These are phyloP conservation scores for Cephus pygmeus DNA, from an alignment of 2,888 invertebrate species.

Conservation along the genomic window DNA sequence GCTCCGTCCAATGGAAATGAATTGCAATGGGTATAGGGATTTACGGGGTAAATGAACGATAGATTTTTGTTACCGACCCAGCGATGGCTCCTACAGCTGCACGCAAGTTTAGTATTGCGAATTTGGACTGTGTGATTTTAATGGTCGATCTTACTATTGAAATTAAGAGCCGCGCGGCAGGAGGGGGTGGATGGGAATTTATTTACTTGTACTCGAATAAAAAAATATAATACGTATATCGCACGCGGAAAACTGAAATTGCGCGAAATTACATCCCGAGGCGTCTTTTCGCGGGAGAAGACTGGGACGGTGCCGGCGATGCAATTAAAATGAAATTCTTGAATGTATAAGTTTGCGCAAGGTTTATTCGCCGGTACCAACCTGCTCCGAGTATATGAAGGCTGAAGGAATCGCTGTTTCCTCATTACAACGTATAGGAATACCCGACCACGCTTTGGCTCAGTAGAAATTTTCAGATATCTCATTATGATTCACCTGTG, in stretches of 20 bases:
- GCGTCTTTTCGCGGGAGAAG: neutral
- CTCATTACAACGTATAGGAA: conserved; percentile 22
- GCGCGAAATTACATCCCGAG: neutral
- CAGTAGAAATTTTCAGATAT: conserved; percentile 43
- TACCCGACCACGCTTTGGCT: conserved; percentile 38
- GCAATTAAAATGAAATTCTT: conserved; percentile 48
- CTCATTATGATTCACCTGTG: conserved; percentile 40
- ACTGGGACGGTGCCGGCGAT: neutral
- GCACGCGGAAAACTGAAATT: neutral
- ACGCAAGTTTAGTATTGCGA: neutral
- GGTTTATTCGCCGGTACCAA: conserved; percentile 15
- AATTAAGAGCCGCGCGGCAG: neutral
- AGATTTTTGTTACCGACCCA: neutral
- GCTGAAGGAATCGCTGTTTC: conserved; percentile 12
- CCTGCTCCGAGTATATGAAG: neutral
- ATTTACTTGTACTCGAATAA: neutral
- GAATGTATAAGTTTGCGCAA: conserved; percentile 34
- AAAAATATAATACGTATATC: neutral
- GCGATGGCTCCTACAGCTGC: neutral
- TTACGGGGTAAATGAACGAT: neutral
- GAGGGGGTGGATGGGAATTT: neutral
- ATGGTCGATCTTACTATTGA: neutral
- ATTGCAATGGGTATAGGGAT: conserved; percentile 15
- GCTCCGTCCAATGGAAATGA: conserved; percentile 38
- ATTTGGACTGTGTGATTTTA: neutral